Conservation (phyloP, 2,888 invertebrate genomes). For the Pyrgus malvae region DNA sequence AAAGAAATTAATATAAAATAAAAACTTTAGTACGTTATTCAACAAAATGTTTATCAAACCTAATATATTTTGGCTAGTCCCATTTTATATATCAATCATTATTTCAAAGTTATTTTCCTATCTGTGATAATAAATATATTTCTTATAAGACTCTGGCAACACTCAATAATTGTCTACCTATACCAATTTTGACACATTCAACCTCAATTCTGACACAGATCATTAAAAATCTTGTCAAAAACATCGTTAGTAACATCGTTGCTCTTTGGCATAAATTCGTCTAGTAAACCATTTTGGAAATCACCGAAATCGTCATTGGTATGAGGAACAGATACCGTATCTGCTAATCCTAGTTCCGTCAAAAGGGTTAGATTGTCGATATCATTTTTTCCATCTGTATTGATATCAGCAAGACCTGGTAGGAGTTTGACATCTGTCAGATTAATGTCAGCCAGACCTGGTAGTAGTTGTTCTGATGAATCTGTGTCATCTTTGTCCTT, state of each 20-base stretch:
- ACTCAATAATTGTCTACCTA: not conserved
- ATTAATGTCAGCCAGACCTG: slow-evolving; percentile 46
- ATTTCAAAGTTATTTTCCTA: too few relatives aligned
- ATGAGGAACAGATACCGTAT: too few relatives aligned
- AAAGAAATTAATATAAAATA: too few relatives aligned
- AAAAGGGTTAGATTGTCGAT: slow-evolving; percentile 70
- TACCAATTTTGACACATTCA: too few relatives aligned
- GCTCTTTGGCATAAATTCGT: slow-evolving; percentile 51
- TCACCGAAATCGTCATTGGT: slow-evolving; percentile 65
- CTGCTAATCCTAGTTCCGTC: slow-evolving; percentile 81
- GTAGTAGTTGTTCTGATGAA: slow-evolving; percentile 61
- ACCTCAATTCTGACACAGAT: too few relatives aligned
- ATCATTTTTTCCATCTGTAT: slow-evolving; percentile 43
- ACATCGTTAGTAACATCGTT: slow-evolving; percentile 58
- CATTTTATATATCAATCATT: too few relatives aligned
- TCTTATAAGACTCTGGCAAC: too few relatives aligned
- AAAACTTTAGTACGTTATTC: too few relatives aligned
- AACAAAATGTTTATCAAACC: too few relatives aligned
- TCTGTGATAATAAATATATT: too few relatives aligned
- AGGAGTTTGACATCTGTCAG: slow-evolving; percentile 39
- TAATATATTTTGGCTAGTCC: too few relatives aligned
- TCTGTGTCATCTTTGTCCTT: slow-evolving; percentile 63
- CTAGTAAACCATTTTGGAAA: slow-evolving; percentile 67
- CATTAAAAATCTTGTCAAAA: slow-evolving; percentile 68
- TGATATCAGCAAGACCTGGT: slow-evolving; percentile 48